Conservation (phyloP, 2,888 invertebrate species). For the Lochmaea crataegi region DNA sequence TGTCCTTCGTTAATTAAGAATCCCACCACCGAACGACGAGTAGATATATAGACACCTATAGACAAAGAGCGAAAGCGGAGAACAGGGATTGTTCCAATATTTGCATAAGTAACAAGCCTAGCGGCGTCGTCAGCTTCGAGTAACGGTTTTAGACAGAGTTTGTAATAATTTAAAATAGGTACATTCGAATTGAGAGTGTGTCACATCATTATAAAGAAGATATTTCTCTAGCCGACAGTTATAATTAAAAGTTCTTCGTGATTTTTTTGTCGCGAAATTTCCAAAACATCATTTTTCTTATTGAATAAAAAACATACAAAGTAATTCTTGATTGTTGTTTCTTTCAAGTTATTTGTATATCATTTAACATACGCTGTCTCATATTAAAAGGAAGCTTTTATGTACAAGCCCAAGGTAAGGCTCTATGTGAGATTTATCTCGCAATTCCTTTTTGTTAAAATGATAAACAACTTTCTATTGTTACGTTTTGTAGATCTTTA, state of each 20-base stretch:
- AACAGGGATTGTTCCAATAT: constrained; percentile 31
- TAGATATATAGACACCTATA: neutral
- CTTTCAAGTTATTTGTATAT: neutral
- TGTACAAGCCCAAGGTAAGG: neutral
- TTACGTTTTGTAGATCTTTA: neutral
- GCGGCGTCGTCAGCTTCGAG: constrained; percentile 8
- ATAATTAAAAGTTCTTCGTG: no score
- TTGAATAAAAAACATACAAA: neutral
- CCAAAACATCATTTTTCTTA: neutral
- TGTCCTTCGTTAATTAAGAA: neutral
- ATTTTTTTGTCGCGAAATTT: no score
- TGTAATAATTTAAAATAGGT: constrained; percentile 3
- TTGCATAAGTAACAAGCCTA: constrained; percentile 34
- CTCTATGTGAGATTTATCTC: neutral
- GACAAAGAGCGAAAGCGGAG: constrained; percentile 11
- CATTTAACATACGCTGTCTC: neutral
- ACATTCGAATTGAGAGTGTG: neutral
- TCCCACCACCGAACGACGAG: neutral
- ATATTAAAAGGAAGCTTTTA: neutral
- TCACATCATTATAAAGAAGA: neutral
- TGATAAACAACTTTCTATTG: neutral
- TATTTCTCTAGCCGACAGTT: neutral
- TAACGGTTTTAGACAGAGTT: constrained; percentile 2
- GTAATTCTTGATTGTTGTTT: neutral
- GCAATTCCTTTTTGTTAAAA: neutral